Base-by-base conservation (phyloP, 2,113 vertebrate species). In the Sturnus vulgaris region DNA sequence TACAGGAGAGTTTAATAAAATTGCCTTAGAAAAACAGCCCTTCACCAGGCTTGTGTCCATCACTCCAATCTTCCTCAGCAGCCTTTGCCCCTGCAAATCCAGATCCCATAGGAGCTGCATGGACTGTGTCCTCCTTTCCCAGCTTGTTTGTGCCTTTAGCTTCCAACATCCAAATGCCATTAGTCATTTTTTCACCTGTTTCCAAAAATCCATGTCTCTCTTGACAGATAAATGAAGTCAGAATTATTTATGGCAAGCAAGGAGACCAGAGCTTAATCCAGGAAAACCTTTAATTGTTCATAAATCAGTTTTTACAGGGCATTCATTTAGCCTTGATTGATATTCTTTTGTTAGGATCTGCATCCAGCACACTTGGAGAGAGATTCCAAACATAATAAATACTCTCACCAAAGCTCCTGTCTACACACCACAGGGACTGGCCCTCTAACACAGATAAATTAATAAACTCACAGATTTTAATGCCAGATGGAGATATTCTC, bases 301-400 rank as follows among this genome's bases (percentile, higher is more conserved):
- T 90, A 83, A 90, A 93, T 94, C 82, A 92, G 76, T n/a, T 71
- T 95, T 88, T 75, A 70, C 65, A 40, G 60, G 39, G 85, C 56
- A 37, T 80, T 88, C 31, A 7, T 79, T 88, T 88, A 88, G 76
- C 28, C 44, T 37, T 90, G 79, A 94, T 39, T 81, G 82, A 93
- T 88, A 88, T 56, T 86, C 88, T 86, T 95, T 92, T 93, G 92
- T 93, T 93, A 68, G 69, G 40, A 44, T 90, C 57, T 83, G 75
- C 60, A 90, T 88, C 76, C 88, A 88, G 79, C 49, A n/a, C 2
- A 2, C 69, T 90, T 30, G 5, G 61, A 69, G 39, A 53, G 17
- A 44, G 55, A 63, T 19, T 94, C 78, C 70, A 80, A 69, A 39
- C 33, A 37, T 64, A 57, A 77, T 40, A 63, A 86, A 90, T 19